These are phyloP conservation scores for Salticus scenicus DNA, from an alignment of 2,888 invertebrate genomes.

Conservation along the genomic window DNA sequence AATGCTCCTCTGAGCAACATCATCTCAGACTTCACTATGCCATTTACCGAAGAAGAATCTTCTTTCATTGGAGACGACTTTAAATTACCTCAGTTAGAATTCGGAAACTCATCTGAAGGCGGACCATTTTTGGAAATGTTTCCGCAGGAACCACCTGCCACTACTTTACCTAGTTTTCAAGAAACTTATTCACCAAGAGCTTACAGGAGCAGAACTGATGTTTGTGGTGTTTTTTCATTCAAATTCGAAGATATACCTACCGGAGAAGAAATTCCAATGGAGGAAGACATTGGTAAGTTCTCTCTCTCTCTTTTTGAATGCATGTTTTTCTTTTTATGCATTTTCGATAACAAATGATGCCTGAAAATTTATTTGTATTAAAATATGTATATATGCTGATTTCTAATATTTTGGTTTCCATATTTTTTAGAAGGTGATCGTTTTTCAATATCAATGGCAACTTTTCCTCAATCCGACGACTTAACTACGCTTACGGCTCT, in stretches of 20 bases:
- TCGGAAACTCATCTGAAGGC: constrained; percentile 54
- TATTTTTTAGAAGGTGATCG: constrained; percentile 49
- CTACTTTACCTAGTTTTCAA: constrained; percentile 72
- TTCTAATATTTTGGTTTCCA: neutral
- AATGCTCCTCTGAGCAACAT: constrained; percentile 46
- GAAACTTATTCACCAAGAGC: constrained; percentile 79
- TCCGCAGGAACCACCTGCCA: constrained; percentile 32
- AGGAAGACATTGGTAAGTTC: constrained; percentile 59
- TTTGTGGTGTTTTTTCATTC: constrained; percentile 70
- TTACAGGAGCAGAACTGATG: constrained; percentile 76
- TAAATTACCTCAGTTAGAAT: constrained; percentile 63
- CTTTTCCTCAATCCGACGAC: constrained; percentile 62
- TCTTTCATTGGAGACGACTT: constrained; percentile 65
- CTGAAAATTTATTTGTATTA: too few species aligned
- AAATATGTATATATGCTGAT: neutral
- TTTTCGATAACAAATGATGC: too few species aligned
- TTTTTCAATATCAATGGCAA: constrained; percentile 61
- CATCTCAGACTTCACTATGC: constrained; percentile 51
- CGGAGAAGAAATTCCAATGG: constrained; percentile 59
- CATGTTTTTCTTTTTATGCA: too few species aligned
- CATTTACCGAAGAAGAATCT: constrained; percentile 51
- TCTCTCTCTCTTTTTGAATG: too few species aligned
- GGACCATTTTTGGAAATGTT: constrained; percentile 67
- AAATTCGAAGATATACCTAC: constrained; percentile 72
- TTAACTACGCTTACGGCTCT: constrained; percentile 43